These are phyloP conservation scores for Diceros bicornis DNA, from an alignment of 2,797 vertebrate species.

Conservation along the genomic window DNA sequence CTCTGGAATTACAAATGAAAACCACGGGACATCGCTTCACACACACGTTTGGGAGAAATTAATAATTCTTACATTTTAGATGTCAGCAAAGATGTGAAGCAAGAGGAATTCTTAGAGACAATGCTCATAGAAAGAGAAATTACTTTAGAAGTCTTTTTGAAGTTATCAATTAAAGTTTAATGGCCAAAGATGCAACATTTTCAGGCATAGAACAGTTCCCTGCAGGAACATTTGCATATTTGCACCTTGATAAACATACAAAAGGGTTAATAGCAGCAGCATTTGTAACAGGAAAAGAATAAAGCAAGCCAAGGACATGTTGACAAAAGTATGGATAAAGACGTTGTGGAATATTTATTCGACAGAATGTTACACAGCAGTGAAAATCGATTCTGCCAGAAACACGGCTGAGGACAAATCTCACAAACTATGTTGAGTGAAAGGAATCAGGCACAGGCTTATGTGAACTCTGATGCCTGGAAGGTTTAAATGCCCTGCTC, in stretches of 20 bases:
- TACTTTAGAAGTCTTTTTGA: background rate
- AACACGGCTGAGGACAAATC: background rate
- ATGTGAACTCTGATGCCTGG: rapidly evolving
- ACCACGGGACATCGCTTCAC: background rate
- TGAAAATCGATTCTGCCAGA: background rate
- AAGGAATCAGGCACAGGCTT: background rate
- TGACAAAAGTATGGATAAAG: background rate
- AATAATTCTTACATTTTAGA: background rate
- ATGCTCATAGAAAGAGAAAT: background rate
- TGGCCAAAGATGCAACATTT: background rate
- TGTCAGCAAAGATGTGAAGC: background rate
- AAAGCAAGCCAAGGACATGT: background rate
- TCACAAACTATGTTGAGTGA: background rate
- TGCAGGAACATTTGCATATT: background rate
- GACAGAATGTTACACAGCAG: rapidly evolving
- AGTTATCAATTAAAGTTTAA: background rate
- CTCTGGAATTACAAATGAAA: background rate
- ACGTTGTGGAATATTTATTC: background rate
- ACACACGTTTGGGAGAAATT: background rate
- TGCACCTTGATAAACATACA: background rate
- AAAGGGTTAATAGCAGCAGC: background rate
- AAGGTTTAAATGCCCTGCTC: too few species aligned
- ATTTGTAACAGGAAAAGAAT: background rate
- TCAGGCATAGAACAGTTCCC: background rate
- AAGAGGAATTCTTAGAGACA: background rate